Conservation (phyloP, 2,113 vertebrate species). For the Eclectus roratus region DNA sequence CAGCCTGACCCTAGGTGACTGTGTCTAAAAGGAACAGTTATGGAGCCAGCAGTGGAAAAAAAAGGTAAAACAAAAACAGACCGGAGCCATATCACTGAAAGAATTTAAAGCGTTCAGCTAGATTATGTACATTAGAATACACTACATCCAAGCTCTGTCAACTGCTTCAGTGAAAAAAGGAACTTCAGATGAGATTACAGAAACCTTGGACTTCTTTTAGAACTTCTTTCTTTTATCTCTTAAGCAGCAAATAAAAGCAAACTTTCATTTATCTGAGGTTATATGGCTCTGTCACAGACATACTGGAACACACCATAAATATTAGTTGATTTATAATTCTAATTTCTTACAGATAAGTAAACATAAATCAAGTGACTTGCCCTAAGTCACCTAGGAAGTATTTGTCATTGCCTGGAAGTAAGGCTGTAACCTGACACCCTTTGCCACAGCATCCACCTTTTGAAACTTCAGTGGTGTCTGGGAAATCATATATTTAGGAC, state of each 20-base stretch:
- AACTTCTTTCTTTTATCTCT: not conserved
- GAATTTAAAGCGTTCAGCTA: constrained; percentile 46
- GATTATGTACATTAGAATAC: constrained; percentile 26
- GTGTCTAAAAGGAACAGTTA: constrained; percentile 61
- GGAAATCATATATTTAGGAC: not conserved
- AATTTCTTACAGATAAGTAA: not conserved
- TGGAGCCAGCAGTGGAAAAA: not conserved
- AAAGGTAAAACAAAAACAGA: constrained; percentile 44
- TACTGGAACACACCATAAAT: not conserved
- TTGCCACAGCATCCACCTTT: not conserved
- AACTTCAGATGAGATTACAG: not conserved
- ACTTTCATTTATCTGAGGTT: not conserved
- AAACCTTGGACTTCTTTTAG: not conserved
- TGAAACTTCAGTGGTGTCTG: not conserved
- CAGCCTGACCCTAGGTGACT: constrained; percentile 71
- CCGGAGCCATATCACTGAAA: constrained; percentile 35
- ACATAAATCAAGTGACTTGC: not conserved
- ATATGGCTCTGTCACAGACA: not conserved
- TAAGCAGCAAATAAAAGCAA: not conserved
- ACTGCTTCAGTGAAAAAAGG: not conserved
- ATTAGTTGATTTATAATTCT: not conserved
- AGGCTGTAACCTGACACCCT: not conserved
- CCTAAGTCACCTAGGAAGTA: not conserved
- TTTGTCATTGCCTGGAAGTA: not conserved
- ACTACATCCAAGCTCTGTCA: constrained; percentile 18